These are phyloP conservation scores for Podarcis muralis DNA, from an alignment of 2,113 vertebrate genomes.

Conservation along the genomic window DNA sequence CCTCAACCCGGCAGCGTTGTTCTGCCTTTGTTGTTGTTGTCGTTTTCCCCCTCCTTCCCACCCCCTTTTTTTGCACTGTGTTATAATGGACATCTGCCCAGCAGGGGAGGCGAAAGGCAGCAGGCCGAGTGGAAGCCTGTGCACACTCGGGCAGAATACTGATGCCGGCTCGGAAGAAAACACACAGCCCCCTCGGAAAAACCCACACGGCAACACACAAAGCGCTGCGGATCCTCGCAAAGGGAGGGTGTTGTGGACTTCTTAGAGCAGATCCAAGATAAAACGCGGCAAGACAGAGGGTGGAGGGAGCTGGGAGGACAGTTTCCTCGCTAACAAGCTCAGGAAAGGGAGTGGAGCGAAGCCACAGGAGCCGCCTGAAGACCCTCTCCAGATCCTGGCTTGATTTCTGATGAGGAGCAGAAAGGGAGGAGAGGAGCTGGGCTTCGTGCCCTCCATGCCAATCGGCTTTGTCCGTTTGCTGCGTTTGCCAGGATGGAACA, in stretches of 20 bases:
- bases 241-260: not conserved
- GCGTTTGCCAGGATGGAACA: no score
- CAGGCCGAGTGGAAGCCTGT: not conserved
- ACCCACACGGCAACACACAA: fast-evolving
- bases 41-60: not conserved
- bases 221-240: not conserved
- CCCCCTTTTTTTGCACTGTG: constrained; percentile 50
- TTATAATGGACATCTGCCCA: constrained; percentile 65
- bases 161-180: constrained; percentile 34
- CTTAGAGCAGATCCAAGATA: no score
- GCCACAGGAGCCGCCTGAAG: not conserved
- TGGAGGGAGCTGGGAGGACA: no score
- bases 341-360: not conserved
- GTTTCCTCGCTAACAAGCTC: not conserved
- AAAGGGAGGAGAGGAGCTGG: fast-evolving
- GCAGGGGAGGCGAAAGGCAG: constrained; percentile 41
- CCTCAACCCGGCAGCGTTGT: constrained; percentile 49
- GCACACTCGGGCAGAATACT: not conserved
- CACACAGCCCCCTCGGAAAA: not conserved
- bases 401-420: not conserved
- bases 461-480: not conserved
- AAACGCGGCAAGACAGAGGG: not conserved
- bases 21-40: constrained; percentile 66
- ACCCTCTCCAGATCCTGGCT: not conserved
- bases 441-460: not conserved